Conservation (phyloP, 2,113 vertebrate species). For the Leiothrix lutea region DNA sequence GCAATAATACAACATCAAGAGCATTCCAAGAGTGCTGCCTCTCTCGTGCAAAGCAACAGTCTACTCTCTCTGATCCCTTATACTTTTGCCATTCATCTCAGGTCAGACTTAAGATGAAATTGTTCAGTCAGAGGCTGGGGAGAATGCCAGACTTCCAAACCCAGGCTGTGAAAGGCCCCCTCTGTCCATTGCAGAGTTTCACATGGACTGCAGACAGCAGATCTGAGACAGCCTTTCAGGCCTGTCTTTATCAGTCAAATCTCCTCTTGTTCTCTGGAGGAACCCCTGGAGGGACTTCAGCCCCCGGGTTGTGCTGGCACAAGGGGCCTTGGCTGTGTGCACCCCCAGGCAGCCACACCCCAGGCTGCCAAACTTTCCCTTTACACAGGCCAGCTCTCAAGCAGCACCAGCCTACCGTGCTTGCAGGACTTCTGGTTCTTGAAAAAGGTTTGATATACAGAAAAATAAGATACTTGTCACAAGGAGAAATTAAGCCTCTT, state of each 20-base stretch:
- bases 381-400: neutral
- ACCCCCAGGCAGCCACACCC: neutral
- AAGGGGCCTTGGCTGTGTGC: neutral
- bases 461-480: slow-evolving; percentile 18
- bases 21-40: neutral
- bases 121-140: slow-evolving; percentile 34
- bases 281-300: neutral
- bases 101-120: neutral
- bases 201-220: neutral
- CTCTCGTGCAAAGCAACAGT: neutral
- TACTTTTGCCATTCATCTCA: neutral
- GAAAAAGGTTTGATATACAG: neutral
- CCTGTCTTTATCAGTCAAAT: slow-evolving; percentile 18
- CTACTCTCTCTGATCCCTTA: neutral
- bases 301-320: accelerated
- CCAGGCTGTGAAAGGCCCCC: slow-evolving; percentile 11
- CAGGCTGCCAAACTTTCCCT: neutral
- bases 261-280: neutral
- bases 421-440: neutral
- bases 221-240: slow-evolving; percentile 17
- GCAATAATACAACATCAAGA: neutral
- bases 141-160: neutral
- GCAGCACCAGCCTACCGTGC: neutral
- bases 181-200: slow-evolving; percentile 10
- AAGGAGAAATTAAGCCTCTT: neutral